These are phyloP conservation scores for Spodoptera exigua DNA, from an alignment of 2,888 invertebrate species.

Conservation along the genomic window DNA sequence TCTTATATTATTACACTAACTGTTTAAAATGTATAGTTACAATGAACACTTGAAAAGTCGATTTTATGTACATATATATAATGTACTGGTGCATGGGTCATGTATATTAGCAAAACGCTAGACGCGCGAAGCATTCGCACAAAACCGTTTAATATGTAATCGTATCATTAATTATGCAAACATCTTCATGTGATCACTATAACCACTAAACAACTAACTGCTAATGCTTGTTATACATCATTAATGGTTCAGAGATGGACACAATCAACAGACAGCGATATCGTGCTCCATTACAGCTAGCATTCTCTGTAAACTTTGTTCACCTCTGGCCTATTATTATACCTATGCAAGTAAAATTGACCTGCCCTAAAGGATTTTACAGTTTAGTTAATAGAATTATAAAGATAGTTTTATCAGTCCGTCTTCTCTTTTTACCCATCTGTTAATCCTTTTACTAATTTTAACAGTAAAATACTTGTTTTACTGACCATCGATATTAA, in stretches of 20 bases:
- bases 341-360: constrained; percentile 44
- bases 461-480: constrained; percentile 9
- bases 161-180: not conserved
- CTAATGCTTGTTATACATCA: constrained; percentile 36
- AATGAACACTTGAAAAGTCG: constrained; percentile 20
- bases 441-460: constrained; percentile 22
- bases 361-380: constrained; percentile 35
- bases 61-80: not conserved
- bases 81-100: not conserved
- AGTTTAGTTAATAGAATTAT: constrained; percentile 38
- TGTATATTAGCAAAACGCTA: not conserved
- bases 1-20: constrained; percentile 49
- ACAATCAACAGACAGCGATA: constrained; percentile 18
- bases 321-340: constrained; percentile 13
- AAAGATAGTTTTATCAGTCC: constrained; percentile 55
- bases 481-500: constrained; percentile 12
- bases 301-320: constrained; percentile 7
- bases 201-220: constrained; percentile 32
- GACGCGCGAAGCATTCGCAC: too few relatives aligned
- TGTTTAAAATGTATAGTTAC: constrained; percentile 16
- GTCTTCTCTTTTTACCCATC: constrained; percentile 43
- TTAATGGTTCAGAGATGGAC: constrained; percentile 29
- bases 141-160: not conserved
- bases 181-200: constrained; percentile 34
- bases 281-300: constrained; percentile 6